These are phyloP conservation scores for Oncorhynchus clarkii DNA, from an alignment of 2,113 vertebrate genomes.

Conservation along the genomic window DNA sequence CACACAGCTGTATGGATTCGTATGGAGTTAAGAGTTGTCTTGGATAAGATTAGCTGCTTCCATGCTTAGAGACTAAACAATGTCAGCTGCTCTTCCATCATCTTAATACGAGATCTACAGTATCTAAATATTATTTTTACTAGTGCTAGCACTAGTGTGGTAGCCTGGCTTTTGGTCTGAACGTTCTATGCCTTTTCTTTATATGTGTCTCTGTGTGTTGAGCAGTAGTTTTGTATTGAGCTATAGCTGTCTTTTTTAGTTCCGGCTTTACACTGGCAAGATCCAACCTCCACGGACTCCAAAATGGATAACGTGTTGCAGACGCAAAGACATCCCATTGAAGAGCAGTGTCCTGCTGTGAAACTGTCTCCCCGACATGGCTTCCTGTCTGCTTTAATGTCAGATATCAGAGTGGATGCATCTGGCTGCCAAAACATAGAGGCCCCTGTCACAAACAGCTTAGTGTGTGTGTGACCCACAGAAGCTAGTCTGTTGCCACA, in stretches of 20 bases:
- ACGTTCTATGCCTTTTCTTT: background rate
- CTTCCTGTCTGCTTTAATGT: background rate
- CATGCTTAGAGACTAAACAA: background rate
- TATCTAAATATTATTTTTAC: background rate
- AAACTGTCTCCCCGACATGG: background rate
- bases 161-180: background rate
- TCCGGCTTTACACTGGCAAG: no score
- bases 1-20: background rate
- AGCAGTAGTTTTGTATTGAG: background rate
- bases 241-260: background rate
- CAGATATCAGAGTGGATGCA: background rate
- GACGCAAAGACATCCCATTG: background rate
- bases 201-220: background rate
- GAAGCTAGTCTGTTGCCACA: background rate
- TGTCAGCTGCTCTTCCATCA: background rate
- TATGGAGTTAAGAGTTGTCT: background rate
- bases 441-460: background rate
- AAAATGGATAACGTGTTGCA: background rate
- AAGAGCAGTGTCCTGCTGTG: constrained; percentile 1
- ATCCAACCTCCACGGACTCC: background rate
- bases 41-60: background rate
- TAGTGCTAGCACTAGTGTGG: background rate
- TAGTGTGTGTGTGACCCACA: background rate
- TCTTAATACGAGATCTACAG: background rate
- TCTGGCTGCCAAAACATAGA: background rate